Evolutionary conservation across 2,888 invertebrate genomes (phyloP), one percentile per base, ranked within the genome.

Genomic region (Eupithecia inturbata): DNA sequence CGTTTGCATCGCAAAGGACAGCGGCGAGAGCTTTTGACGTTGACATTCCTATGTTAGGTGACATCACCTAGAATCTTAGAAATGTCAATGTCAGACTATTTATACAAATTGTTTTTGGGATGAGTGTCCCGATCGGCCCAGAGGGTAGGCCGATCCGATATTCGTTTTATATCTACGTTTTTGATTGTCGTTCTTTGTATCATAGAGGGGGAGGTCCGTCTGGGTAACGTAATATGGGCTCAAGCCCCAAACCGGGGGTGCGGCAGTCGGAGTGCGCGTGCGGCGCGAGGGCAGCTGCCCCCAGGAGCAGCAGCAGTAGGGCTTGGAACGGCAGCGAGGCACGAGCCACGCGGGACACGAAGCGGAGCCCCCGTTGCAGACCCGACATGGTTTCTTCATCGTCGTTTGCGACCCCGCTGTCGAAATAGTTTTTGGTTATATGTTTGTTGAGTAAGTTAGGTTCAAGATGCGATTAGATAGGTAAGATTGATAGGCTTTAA

Each of bases 281-380:
- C 7, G 98, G 98, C 71, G 99, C 97, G 83, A 99, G 95, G 70
- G 98, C 97, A 70, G 99, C 99, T 76, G 98, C 97, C 74, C 99
- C 99, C 85, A 99, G 96, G 84, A 99, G 96, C 77, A 99, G 95
- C 83, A 99, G 95, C 95, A 99, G 97, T 84, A 99, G 95, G 77
- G 98, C 98, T 95, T 99, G 99, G 89, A 99, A 97, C 70, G 99
- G 99, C 81, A 99, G 95, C 31, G 99, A 98, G 71, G 98, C 97
- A 88, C 98, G 96, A 80, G 98, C 96, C 82, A 98, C 98, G 86
- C 99, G 96, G 82, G 97, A 97, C 89, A 98, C 95, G 96, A 98
- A 98, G 79, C 97, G 96, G 84, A 97, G 97, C 73, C 98, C 97
- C 84, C 97, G 96, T 76, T 87, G 90, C 85, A 98, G 95, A 14